Base-by-base conservation (phyloP, 2,888 invertebrate genomes). In the Drosophila merina region DNA sequence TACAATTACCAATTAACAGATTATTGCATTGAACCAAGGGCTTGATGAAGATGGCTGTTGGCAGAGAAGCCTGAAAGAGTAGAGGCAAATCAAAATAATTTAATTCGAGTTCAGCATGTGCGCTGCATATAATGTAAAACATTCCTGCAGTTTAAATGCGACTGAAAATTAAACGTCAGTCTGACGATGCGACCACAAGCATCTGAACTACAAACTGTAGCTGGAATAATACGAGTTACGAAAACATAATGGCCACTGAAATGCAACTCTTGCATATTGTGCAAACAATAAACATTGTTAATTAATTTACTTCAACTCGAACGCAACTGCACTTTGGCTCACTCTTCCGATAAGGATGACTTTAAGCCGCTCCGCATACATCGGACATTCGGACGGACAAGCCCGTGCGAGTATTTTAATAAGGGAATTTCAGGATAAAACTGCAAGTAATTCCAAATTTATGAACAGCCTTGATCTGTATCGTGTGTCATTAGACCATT, bases 1-100 rank as follows among this genome's bases (percentile, higher is more conserved):
- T 68, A 54, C 76, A 83, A 76, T 76, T 78, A 74, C 74, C 78
- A 79, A 80, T 76, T 83, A 83, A 74, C 78, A 64, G 74, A 54
- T 71, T 64, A 50, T 63, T 55, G 36, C 57, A 50, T 26, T 55
- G 42, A 47, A 33, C 70, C n/a, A 56, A 38, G 56, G 47, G 31
- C 64, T 79, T 48, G 58, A 38, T 48, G 48, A 4, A 30, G 33
- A 40, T 31, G 36, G 14, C 14, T 14, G 28, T 33, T 12, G 45
- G 25, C 48, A 8, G 36, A 36, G 7, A 6, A 31, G 20, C 20
- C 10, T 10, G 10, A 33, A 28, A 10, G 8, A 14, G 45, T 14
- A 12, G 36, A 20, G 10, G 25, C 74, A 76, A 70, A 73, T 50
- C 28, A 45, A 70, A 70, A 62, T 74, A 60, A 70, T 77, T 71